Evolutionary conservation across 2,888 invertebrate species (phyloP).

Genomic region (Synergus umbraculus): DNA sequence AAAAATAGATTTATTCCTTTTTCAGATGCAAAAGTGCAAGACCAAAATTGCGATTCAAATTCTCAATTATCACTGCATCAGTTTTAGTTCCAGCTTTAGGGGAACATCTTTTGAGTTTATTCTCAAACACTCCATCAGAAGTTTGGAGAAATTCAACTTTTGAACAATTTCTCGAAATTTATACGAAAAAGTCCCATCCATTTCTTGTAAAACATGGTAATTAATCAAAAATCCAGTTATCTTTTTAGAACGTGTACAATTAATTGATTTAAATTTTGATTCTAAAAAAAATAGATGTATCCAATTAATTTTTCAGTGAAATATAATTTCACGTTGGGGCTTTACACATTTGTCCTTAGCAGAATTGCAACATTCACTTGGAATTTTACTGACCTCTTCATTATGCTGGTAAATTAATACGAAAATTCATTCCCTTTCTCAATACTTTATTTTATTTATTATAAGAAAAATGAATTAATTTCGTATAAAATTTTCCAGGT

Average conservation of each 20-base stretch:
- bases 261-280: not conserved
- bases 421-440: constrained; percentile 1
- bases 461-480: not conserved
- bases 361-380: constrained; percentile 83
- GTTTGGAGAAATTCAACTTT: constrained; percentile 63
- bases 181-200: constrained; percentile 66
- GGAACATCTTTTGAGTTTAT: constrained; percentile 72
- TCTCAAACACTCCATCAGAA: constrained; percentile 59
- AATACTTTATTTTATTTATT: constrained; percentile 63
- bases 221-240: constrained; percentile 18
- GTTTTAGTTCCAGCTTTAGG: constrained; percentile 66
- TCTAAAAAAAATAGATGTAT: not conserved
- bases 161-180: constrained; percentile 63
- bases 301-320: constrained; percentile 56
- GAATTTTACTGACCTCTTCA: constrained; percentile 86
- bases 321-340: constrained; percentile 67
- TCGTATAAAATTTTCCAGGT: constrained; percentile 57
- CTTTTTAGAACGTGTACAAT: constrained; percentile 5
- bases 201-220: constrained; percentile 70
- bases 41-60: constrained; percentile 68
- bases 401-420: constrained; percentile 82
- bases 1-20: not conserved
- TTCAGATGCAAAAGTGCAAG: constrained; percentile 62
- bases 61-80: constrained; percentile 59
- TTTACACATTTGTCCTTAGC: constrained; percentile 78